Base-by-base conservation (phyloP, 2,797 vertebrate species). In the Syndactyla subalaris region DNA sequence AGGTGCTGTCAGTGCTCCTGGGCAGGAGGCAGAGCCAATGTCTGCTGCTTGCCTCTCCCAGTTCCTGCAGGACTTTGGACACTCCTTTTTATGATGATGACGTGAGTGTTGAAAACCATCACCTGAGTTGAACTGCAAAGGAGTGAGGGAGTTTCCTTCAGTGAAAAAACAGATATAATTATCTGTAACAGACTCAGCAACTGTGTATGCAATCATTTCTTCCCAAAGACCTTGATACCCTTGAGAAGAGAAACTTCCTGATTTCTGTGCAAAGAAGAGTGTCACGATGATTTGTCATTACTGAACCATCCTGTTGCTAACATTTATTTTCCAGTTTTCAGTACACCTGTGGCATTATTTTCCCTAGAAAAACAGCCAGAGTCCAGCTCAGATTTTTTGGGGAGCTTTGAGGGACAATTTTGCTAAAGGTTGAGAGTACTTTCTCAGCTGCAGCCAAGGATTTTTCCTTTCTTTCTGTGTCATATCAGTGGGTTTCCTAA, bases 111-210 rank as follows among this genome's bases (percentile, higher is more conserved):
- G 89, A 97, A 86, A 96, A 74, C 52, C 57, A 30, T 95, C 49
- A 20, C 92, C 90, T 67, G 68, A 71, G 71, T 1, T 90, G 89
- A 92, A 92, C 76, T 93, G 45, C 27, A 14, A 52, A 88, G 80
- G 77, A 55, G 30, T 61, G 45, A 86, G n/a, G 36, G 73, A 84
- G 92, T 70, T 96, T 74, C 52, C 59, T 55, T 86, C 66, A 76
- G 55, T 57, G 59, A 71, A 96, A 68, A 94, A 92, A 18, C 12
- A 88, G 63, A 66, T 88, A 63, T 72, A 88, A 90, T 92, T 94
- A 92, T 54, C 62, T 6, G 27, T 58, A 84, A 62, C 20, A 92
- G 79, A 55, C 74, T 88, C 49, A 73, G 92, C 51, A 78, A 55
- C 26, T 49, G 4, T 36, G 12, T 81, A 19, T 36, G 77, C 80